These are phyloP conservation scores for Mimachlamys varia DNA, from an alignment of 2,888 invertebrate species.

Conservation along the genomic window DNA sequence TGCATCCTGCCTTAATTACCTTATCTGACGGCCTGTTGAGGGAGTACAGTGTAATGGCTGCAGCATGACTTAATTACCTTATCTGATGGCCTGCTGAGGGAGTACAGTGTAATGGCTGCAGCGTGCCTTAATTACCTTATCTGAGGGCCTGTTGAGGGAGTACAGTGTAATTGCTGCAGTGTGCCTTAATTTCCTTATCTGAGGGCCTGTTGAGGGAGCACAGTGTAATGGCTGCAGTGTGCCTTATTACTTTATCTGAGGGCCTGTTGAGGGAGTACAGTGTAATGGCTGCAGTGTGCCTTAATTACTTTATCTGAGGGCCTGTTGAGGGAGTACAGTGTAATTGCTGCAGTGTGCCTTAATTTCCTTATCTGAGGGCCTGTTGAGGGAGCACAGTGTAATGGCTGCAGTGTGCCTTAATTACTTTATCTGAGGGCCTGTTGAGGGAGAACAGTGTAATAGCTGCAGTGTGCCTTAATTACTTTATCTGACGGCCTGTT, in stretches of 20 bases:
- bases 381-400: slow-evolving; percentile 76
- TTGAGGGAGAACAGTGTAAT: slow-evolving; percentile 78
- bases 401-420: slow-evolving; percentile 79
- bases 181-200: slow-evolving; percentile 72
- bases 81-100: slow-evolving; percentile 73
- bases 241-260: slow-evolving; percentile 70
- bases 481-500: slow-evolving; percentile 75
- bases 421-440: slow-evolving; percentile 73
- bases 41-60: slow-evolving; percentile 78
- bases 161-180: slow-evolving; percentile 78
- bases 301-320: slow-evolving; percentile 74
- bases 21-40: slow-evolving; percentile 73
- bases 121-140: slow-evolving; percentile 77
- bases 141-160: slow-evolving; percentile 74
- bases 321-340: slow-evolving; percentile 76
- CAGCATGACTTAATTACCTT: slow-evolving; percentile 77
- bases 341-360: slow-evolving; percentile 78
- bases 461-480: slow-evolving; percentile 75
- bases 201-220: slow-evolving; percentile 76
- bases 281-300: slow-evolving; percentile 78
- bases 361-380: slow-evolving; percentile 73
- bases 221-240: slow-evolving; percentile 78
- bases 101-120: slow-evolving; percentile 78
- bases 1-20: slow-evolving; percentile 76
- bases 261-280: slow-evolving; percentile 77